Conservation (phyloP, 2,797 vertebrate genomes). For the Labeo calbasu region DNA sequence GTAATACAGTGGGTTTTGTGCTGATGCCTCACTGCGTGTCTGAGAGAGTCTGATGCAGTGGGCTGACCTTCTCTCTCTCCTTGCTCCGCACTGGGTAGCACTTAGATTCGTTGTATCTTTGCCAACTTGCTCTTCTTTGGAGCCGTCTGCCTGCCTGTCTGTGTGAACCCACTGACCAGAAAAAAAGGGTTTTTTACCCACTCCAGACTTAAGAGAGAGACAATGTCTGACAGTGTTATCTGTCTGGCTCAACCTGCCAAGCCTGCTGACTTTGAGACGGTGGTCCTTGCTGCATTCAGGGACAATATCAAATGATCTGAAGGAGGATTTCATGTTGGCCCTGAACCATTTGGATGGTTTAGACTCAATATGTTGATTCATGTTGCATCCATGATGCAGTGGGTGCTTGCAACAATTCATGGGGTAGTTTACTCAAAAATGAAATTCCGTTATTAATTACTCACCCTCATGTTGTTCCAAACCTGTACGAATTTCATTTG, state of each 20-base stretch:
- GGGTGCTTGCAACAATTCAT: not conserved
- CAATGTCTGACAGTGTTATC: slow-evolving; percentile 68
- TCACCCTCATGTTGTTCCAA: too few relatives aligned
- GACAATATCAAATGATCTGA: not conserved
- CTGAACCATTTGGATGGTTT: not conserved
- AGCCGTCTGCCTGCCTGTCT: slow-evolving; percentile 59
- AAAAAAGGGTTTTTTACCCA: slow-evolving; percentile 59
- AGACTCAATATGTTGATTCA: not conserved
- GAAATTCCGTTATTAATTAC: too few relatives aligned
- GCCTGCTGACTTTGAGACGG: slow-evolving; percentile 59
- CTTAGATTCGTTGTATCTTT: slow-evolving; percentile 52
- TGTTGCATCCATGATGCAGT: not conserved
- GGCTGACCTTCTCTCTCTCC: slow-evolving; percentile 46
- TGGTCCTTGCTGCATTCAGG: slow-evolving; percentile 45
- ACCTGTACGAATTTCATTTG: too few relatives aligned
- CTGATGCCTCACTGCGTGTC: slow-evolving; percentile 28
- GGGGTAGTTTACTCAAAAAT: too few relatives aligned
- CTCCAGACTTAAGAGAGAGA: slow-evolving; percentile 64
- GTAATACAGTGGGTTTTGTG: slow-evolving; percentile 32
- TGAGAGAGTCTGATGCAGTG: slow-evolving; percentile 47
- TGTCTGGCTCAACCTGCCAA: slow-evolving; percentile 64
- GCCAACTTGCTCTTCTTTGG: slow-evolving; percentile 38
- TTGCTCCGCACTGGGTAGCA: slow-evolving; percentile 52
- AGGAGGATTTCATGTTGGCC: not conserved
- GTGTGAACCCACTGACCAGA: slow-evolving; percentile 79